Base-by-base conservation (phyloP, 30 jellyfish, hydroid and myxozoan genomes). In the Sanderia malayensis region DNA sequence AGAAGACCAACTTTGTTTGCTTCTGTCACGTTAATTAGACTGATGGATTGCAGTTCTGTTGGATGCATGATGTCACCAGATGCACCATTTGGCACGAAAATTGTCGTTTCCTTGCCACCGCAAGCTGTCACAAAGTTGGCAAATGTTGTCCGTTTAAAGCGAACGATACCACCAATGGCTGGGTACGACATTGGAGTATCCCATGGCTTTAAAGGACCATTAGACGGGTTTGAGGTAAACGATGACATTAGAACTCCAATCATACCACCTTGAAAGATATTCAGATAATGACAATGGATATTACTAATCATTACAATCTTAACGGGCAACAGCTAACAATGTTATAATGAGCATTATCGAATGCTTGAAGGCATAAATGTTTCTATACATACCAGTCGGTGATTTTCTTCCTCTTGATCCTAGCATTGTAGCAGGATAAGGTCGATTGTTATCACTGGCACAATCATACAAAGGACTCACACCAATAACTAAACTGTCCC, bases 121-220 rank as follows among this genome's bases (percentile, higher is more conserved):
- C 93, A 78, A 0, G 80, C 72, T 19, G 78, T 52, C 15, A 65
- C 46, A 71, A 93, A 93, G 62, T 86, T 46, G 24, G 95, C 94
- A 81, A 93, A 85, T 1, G 95, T 80, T 29, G 82, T 78, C 19
- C 86, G 41, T 46, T 61, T 68, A 59, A 22, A 71, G 1, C 76
- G 66, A 22, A 84, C 28, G 19, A 55, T 25, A 17, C 99, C 99
- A 17, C 86, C 88, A 61, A 93, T 85, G 2, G 99, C 96, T 0
- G 99, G 99, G 73, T 93, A 85, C 4, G 94, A 68, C 95, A 78
- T 85, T 25, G 99, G 95, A 32, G 29, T 79, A 25, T 76, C 82
- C 96, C 96, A 93, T 2, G 96, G 94, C 83, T 59, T 70, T n/a
- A 75, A 66, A n/a, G 99, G 99, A 4, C 96, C 99, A 31, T 47